These are phyloP conservation scores for Hypselothyrea guttata DNA, from an alignment of 2,888 invertebrate genomes.

Conservation along the genomic window DNA sequence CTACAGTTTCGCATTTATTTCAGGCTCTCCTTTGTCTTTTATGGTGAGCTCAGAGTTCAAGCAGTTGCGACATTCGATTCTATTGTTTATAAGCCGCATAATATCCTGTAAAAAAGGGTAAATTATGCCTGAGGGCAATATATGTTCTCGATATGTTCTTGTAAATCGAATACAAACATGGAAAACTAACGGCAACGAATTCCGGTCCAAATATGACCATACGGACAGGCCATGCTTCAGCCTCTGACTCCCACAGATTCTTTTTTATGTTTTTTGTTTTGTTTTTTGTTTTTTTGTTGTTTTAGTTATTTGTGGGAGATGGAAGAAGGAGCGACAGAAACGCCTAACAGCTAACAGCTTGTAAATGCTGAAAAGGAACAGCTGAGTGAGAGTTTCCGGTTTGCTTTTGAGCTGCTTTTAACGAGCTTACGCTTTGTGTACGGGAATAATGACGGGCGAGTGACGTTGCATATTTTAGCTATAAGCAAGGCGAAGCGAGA, in stretches of 20 bases:
- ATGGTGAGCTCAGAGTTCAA: constrained; percentile 5
- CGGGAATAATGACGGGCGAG: constrained; percentile 61
- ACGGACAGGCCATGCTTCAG: not conserved
- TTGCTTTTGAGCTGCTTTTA: constrained; percentile 64
- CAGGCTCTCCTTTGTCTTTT: not conserved
- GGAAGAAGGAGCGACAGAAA: no score
- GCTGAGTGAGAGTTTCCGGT: constrained; percentile 45
- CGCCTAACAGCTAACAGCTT: constrained; percentile 46
- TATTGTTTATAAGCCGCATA: constrained; percentile 12
- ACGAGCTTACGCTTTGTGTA: constrained; percentile 61
- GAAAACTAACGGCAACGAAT: constrained; percentile 23
- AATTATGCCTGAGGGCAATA: constrained; percentile 12
- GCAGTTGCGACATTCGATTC: not conserved
- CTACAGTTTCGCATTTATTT: not conserved
- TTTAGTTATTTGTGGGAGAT: no score
- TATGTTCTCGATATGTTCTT: constrained; percentile 11
- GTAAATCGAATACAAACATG: constrained; percentile 17
- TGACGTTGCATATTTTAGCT: constrained; percentile 66
- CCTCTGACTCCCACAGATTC: not conserved
- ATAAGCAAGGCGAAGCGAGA: constrained; percentile 9
- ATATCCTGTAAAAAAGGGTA: constrained; percentile 12
- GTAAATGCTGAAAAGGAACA: constrained; percentile 51
- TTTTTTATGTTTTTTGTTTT: no score
- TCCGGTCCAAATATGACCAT: constrained; percentile 30
- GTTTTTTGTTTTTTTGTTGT: no score